Evolutionary conservation across 2,113 vertebrate species (phyloP).

Genomic region (Nestor notabilis): DNA sequence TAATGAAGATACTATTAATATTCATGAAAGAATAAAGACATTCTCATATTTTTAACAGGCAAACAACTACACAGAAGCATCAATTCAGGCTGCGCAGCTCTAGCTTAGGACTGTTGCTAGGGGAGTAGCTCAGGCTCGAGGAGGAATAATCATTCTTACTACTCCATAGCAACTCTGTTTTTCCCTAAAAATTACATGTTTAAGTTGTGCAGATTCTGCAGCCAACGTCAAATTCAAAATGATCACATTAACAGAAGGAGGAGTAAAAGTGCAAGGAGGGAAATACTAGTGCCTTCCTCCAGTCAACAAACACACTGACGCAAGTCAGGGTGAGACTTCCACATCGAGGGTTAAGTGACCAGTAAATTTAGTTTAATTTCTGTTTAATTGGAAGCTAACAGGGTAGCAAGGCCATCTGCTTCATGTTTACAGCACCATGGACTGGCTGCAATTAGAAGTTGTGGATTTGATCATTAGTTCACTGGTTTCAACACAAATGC

Average conservation of each 20-base stretch:
- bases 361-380: not conserved
- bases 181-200: not conserved
- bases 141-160: constrained; percentile 7
- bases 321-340: not conserved
- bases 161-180: constrained; percentile 30
- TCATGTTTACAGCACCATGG: constrained; percentile 10
- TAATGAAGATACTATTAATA: not conserved
- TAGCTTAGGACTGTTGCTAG: constrained; percentile 31
- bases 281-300: not conserved
- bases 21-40: not conserved
- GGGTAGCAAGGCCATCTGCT: constrained; percentile 34
- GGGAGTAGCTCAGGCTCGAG: not conserved
- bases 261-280: not conserved
- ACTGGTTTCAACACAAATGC: not conserved
- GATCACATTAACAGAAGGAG: not conserved
- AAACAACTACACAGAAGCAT: not conserved
- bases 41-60: not conserved
- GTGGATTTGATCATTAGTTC: constrained; percentile 36
- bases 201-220: not conserved
- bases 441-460: constrained; percentile 39
- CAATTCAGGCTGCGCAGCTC: not conserved
- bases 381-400: not conserved
- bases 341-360: not conserved
- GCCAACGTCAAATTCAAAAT: not conserved
- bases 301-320: not conserved